A percentile compares a stretch with the other conserved stretches of the same genome.
Conservation (phyloP, 2,888 invertebrate genomes). For the Zygogramma bicolorata region DNA sequence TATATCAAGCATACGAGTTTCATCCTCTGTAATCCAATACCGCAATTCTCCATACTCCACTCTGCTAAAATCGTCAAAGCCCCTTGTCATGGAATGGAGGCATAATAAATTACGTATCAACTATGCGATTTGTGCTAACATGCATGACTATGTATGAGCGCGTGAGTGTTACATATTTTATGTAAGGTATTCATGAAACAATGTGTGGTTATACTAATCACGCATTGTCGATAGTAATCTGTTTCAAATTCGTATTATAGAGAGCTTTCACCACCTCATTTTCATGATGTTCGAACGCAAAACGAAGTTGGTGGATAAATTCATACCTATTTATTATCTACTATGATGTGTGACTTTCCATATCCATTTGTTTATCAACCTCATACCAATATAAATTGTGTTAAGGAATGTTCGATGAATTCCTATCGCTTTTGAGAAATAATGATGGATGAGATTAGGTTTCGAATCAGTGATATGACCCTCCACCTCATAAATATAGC, state of each 20-base stretch:
- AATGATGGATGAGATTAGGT: too few relatives aligned
- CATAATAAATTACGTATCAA: constrained; percentile 28
- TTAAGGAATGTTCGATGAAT: too few relatives aligned
- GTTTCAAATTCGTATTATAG: constrained; percentile 3
- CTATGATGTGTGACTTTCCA: background rate
- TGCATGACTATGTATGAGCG: constrained; percentile 25
- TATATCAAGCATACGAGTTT: background rate
- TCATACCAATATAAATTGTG: too few relatives aligned
- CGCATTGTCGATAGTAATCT: constrained; percentile 20
- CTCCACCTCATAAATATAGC: too few relatives aligned
- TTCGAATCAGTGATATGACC: too few relatives aligned
- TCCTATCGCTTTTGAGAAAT: too few relatives aligned
- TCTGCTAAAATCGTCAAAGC: constrained; percentile 22
- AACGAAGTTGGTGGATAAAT: background rate
- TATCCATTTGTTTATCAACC: too few relatives aligned
- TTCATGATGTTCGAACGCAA: too few relatives aligned
- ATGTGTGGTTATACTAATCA: constrained; percentile 22
- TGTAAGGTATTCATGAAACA: constrained; percentile 22
- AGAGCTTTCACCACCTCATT: background rate
- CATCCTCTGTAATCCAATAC: background rate
- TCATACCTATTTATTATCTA: background rate
- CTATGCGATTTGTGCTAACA: constrained; percentile 21
- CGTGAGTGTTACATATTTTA: constrained; percentile 21
- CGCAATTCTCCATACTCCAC: constrained; percentile 17
- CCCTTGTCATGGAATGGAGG: constrained; percentile 19